These are phyloP conservation scores for Pachycephus smyrnensis DNA, from an alignment of 2,888 invertebrate genomes.

Conservation along the genomic window DNA sequence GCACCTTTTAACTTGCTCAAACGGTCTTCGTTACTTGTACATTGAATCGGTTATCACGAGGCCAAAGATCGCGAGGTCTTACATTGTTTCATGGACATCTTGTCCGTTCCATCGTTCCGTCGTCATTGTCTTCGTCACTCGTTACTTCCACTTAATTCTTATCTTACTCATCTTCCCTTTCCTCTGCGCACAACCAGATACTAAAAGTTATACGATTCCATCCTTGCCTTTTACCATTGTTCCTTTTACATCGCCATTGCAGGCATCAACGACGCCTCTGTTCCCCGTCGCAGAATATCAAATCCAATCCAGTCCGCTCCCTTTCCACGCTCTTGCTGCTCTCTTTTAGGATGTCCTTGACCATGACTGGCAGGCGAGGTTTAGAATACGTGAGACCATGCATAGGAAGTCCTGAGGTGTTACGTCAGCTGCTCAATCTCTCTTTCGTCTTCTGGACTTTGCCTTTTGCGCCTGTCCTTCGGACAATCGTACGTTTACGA, in stretches of 20 bases:
- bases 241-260: neutral
- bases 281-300: neutral
- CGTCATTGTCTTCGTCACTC: neutral
- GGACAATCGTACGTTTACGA: neutral
- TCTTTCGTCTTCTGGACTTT: neutral
- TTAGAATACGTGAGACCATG: constrained; percentile 4
- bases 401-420: constrained; percentile 13
- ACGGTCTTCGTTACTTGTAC: constrained; percentile 44
- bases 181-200: neutral
- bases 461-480: neutral
- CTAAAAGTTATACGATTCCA: neutral
- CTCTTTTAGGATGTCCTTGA: constrained; percentile 8
- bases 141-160: no score
- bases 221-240: no score
- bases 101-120: neutral
- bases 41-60: constrained; percentile 39
- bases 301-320: neutral
- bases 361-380: constrained; percentile 4
- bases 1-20: constrained; percentile 52
- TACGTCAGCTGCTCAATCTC: constrained; percentile 1
- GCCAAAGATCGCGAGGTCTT: constrained; percentile 27
- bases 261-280: neutral
- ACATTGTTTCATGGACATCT: constrained; percentile 14
- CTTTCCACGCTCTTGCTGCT: neutral
- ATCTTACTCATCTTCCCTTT: neutral